Base-by-base conservation (phyloP, 1,140 invertebrate genomes). In the Ericerus pela region DNA sequence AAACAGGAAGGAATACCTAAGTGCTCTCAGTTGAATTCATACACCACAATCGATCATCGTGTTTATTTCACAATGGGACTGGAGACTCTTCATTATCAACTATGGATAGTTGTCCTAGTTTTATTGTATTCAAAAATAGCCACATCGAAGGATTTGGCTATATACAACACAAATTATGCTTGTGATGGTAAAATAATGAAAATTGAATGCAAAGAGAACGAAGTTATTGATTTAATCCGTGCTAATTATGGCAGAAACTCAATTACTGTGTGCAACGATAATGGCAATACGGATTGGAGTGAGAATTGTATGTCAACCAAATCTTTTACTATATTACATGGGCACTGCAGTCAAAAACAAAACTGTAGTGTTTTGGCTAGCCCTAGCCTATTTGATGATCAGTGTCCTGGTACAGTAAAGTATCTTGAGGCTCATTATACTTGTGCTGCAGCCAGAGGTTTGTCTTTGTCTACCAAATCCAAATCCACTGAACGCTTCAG, bases 181-280 rank as follows among this genome's bases (percentile, higher is more conserved):
- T 96, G 92, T 71, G 91, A 96, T 73, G 88, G 88, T 58, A 88
- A 87, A 68, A 82, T 79, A 51, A 72, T 96, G 64, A 80, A 81
- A 66, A 86, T 96, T 59, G 80, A 85, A 63, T 96, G 92, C 72
- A 80, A 80, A 51, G 81, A 85, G 55, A 88, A 86, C 2, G 81
- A 87, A 64, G 73, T 91, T 41, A 96, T 96, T 63, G 84, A 92
- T 66, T 75, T 96, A 58, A 88, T 93, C 64, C 78, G 91, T 58
- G 92, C 91, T 59, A 95, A 95, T 76, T 96, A 94, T 69, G 92
- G 92, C 43, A 79, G 92, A 60, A 96, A 92, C 73, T 91, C 87
- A 56, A 92, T 95, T 70, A 90, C 88, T 64, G 89, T 95, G 68
- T 96, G 92, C 76, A 96, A 96, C 70, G 88, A 92, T 66, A 86